A percentile compares a stretch with the other conserved stretches of the same genome.
Evolutionary conservation across 2,797 vertebrate genomes (phyloP).

Genomic region (Phalloptychus januarius): DNA sequence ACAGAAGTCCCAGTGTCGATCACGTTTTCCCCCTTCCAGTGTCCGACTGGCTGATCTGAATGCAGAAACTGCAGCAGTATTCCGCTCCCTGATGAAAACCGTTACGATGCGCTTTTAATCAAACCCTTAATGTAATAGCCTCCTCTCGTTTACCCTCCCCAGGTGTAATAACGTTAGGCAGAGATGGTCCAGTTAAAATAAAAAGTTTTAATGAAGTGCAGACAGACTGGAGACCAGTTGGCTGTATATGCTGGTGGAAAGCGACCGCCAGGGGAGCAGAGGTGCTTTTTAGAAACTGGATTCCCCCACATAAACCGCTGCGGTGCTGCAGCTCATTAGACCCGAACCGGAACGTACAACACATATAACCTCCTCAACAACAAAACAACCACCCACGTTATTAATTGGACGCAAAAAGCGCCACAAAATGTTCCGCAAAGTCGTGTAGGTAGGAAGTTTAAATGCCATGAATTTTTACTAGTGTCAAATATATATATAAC

Average conservation of each 20-base stretch:
- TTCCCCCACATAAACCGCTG: constrained; percentile 55
- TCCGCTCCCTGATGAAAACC: constrained; percentile 61
- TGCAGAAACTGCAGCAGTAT: constrained; percentile 54
- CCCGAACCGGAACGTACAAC: constrained; percentile 18
- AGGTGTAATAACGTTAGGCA: constrained; percentile 67
- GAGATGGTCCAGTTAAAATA: constrained; percentile 65
- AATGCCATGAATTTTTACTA: too few species aligned
- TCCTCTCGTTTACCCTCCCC: constrained; percentile 59
- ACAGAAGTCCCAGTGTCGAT: not conserved
- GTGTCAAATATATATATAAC: too few species aligned
- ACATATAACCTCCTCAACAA: constrained; percentile 31
- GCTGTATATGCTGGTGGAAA: constrained; percentile 49
- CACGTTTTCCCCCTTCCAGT: constrained; percentile 53
- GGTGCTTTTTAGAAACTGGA: constrained; percentile 26
- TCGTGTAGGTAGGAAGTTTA: too few species aligned
- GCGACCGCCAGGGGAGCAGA: constrained; percentile 48
- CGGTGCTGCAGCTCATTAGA: constrained; percentile 44
- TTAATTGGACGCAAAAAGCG: not conserved
- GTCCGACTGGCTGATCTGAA: constrained; percentile 58
- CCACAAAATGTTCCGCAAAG: not conserved
- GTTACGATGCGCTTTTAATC: constrained; percentile 76
- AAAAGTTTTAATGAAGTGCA: constrained; percentile 75
- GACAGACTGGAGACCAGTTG: constrained; percentile 64
- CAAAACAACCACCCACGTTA: not conserved
- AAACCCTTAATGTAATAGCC: constrained; percentile 76